Evolutionary conservation across 2,797 vertebrate species (phyloP), one percentile per base, ranked within the genome.

Genomic region (Lithobates sylvaticus): DNA sequence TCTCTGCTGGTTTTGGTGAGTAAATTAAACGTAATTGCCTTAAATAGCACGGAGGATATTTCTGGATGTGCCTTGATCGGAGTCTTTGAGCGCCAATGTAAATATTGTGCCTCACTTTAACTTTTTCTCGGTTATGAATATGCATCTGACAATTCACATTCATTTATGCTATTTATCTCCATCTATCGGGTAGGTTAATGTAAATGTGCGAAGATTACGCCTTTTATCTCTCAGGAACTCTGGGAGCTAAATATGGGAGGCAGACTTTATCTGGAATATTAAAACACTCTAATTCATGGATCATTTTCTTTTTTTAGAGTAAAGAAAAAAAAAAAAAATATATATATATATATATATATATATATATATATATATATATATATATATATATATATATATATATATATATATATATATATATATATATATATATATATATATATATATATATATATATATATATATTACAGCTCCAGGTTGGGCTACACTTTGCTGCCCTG

Each of bases 1-100:
- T 39, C 8, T 10, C 21, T 36, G 78, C 16, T 21, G 36, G 29
- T 10, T 77, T 64, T 70, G 84, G 29, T 18, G 68, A 72, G 47
- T 78, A 50, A 82, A 83, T 86, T 86, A 83, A 77, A 86, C 67
- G 34, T 78, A 86, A 86, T 86, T 86, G 72, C 65, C 27, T 36
- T 69, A 29, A 61, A 77, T 77, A 72, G 50, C 29, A 65, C 21
- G 42, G 84, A 64, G 71, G 85, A 78, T 83, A 86, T 86, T 86
- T 83, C 50, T 18, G 79, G 85, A 78, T 54, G 29, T 10, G 73
- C 75, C 64, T 50, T 81, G 85, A 86, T 86, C 78, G 61, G 44
- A 32, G 74, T 70, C 54, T 81, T 69, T 32, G 78, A 86, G 74
- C 73, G 18, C 76, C 73, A 70, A 64, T 86, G 78, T 86, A 83